Percentiles rank a stretch among this genome's conserved stretches.
phyloP scores from a whole-genome alignment of 2,113 vertebrate genomes.

The Microcebus lehilahytsara region DNA sequence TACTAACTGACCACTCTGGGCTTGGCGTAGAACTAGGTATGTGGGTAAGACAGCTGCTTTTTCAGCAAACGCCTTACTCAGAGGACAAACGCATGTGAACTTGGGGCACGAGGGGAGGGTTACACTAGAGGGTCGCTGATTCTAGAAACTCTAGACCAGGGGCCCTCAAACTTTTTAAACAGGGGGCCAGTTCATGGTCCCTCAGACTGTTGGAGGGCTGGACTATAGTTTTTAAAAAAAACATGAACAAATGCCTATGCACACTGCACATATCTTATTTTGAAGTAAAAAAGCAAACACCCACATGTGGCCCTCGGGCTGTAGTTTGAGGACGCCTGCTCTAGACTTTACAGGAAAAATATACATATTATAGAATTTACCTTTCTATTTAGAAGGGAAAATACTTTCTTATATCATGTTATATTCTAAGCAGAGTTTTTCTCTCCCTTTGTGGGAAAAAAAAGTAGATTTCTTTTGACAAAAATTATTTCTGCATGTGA shows the following conservation, averaged over 20 bases:
- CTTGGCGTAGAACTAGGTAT: background rate
- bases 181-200: no score
- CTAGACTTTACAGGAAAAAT: background rate
- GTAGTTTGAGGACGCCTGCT: no score
- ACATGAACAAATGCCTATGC: no score
- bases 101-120: no score
- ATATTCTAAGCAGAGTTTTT: background rate
- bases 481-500: background rate
- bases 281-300: no score
- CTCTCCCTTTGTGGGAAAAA: no score
- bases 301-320: no score
- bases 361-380: background rate
- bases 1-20: background rate
- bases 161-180: no score
- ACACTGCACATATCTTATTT: no score
- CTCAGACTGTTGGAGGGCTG: no score
- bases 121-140: no score
- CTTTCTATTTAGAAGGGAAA: background rate
- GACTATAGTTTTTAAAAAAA: no score
- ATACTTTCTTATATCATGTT: background rate
- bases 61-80: rapidly evolving
- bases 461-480: background rate
- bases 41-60: background rate
- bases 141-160: background rate
- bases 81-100: background rate